Percentiles rank a stretch among this genome's conserved stretches.
Evolutionary conservation across 64 coral and sea anemone species (phyloP).

Genomic region (Pocillopora damicornis): DNA sequence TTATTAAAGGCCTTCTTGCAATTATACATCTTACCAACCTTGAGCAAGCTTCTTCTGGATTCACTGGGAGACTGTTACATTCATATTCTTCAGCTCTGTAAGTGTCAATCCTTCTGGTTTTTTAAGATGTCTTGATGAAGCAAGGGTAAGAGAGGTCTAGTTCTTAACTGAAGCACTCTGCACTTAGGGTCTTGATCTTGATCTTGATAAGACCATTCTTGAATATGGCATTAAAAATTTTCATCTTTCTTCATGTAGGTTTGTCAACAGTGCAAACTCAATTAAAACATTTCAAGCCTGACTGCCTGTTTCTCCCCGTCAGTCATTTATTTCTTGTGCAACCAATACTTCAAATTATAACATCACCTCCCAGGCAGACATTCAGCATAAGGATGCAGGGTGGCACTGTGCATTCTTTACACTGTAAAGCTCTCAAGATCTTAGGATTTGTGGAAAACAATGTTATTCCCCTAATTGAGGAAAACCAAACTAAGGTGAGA

Average conservation of each 20-base stretch:
- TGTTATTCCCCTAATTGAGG: neutral
- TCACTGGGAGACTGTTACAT: conserved; percentile 7
- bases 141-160: no score
- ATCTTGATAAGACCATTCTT: neutral
- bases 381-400: neutral
- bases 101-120: neutral
- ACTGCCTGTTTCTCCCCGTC: neutral
- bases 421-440: conserved; percentile 22
- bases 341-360: conserved; percentile 54
- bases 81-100: conserved; percentile 46
- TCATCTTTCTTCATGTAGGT: conserved; percentile 3
- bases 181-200: neutral
- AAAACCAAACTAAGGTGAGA: no score
- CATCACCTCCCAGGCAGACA: conserved; percentile 9
- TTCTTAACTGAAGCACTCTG: no score
- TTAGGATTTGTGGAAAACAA: neutral
- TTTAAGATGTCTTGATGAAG: no score
- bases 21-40: conserved; percentile 12
- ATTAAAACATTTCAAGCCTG: neutral
- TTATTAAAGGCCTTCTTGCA: conserved; percentile 33
- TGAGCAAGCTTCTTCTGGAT: conserved; percentile 43
- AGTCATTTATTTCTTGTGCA: conserved; percentile 35
- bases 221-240: neutral
- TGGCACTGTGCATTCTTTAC: neutral
- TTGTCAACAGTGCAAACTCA: conserved; percentile 6